These are phyloP conservation scores for Cynoglossus semilaevis DNA, from an alignment of 2,113 vertebrate species.

Conservation along the genomic window DNA sequence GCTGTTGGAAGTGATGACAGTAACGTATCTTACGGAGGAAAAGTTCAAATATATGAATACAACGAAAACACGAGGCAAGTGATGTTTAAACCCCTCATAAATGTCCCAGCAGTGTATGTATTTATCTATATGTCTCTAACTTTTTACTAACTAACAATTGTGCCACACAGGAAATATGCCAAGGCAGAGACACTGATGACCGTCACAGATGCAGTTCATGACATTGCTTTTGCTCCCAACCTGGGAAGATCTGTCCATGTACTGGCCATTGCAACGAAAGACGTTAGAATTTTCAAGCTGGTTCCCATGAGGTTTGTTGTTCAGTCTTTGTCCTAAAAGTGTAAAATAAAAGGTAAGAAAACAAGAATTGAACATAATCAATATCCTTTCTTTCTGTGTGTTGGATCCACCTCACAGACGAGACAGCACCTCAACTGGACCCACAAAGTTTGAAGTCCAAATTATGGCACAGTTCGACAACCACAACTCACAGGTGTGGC, in stretches of 20 bases:
- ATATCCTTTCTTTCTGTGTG: background rate
- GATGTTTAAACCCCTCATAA: background rate
- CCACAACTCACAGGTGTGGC: conserved; percentile 97
- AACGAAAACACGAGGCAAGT: conserved; percentile 94
- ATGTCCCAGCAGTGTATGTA: background rate
- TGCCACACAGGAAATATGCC: conserved; percentile 84
- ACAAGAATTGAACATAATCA: background rate
- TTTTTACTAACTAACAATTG: background rate
- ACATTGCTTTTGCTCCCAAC: conserved; percentile 96
- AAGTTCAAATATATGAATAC: conserved; percentile 98
- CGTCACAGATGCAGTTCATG: conserved; percentile 93
- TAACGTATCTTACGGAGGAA: conserved; percentile 87
- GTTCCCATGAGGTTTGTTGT: conserved; percentile 85
- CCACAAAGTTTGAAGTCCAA: conserved; percentile 94
- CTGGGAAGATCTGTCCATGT: conserved; percentile 96
- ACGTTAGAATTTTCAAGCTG: conserved; percentile 95
- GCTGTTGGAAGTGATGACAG: conserved; percentile 96
- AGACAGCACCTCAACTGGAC: conserved; percentile 84
- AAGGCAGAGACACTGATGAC: conserved; percentile 97
- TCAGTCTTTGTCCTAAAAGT: background rate
- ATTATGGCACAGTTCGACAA: conserved; percentile 96
- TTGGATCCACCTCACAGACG: conserved; percentile 73
- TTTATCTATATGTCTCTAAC: background rate
- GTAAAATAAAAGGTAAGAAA: background rate
- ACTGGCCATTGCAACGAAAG: conserved; percentile 95